phyloP scores from a whole-genome alignment of 2,113 vertebrate genomes.

The Lanius collurio region DNA sequence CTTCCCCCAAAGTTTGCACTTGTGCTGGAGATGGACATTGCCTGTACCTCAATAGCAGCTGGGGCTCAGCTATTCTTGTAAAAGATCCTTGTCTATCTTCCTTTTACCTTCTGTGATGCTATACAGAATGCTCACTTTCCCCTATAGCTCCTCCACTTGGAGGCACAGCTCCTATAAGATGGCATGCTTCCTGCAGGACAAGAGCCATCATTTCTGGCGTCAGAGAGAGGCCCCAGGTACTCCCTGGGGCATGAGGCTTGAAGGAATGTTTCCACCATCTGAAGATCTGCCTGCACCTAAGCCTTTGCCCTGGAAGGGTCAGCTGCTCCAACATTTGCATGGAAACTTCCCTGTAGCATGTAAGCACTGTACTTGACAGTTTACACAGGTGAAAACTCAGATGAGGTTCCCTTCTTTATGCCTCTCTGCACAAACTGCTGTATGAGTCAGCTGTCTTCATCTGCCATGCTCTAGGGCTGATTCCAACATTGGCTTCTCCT shows the following conservation, averaged over 20 bases:
- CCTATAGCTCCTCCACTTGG: background rate
- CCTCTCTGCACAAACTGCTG: background rate
- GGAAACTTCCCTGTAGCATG: background rate
- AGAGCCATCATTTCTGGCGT: background rate
- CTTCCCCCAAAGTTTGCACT: background rate
- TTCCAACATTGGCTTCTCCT: background rate
- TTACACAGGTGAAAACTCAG: background rate
- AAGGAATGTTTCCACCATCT: background rate
- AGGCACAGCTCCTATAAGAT: background rate
- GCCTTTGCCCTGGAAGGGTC: background rate
- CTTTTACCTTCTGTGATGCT: background rate
- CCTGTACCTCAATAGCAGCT: fast-evolving
- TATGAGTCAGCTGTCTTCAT: background rate
- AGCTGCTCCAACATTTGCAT: background rate
- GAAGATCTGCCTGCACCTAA: background rate
- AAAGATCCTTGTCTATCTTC: background rate
- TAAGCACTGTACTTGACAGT: background rate
- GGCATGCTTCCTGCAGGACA: background rate
- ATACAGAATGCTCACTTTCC: background rate
- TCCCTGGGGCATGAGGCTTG: fast-evolving
- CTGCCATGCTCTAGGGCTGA: background rate
- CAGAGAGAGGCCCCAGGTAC: background rate
- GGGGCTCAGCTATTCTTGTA: background rate
- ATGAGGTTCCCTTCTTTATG: background rate
- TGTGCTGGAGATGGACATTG: background rate